A percentile compares a stretch with the other conserved stretches of the same genome.
Conservation (phyloP, 2,797 vertebrate genomes). For the Cyprinella venusta region DNA sequence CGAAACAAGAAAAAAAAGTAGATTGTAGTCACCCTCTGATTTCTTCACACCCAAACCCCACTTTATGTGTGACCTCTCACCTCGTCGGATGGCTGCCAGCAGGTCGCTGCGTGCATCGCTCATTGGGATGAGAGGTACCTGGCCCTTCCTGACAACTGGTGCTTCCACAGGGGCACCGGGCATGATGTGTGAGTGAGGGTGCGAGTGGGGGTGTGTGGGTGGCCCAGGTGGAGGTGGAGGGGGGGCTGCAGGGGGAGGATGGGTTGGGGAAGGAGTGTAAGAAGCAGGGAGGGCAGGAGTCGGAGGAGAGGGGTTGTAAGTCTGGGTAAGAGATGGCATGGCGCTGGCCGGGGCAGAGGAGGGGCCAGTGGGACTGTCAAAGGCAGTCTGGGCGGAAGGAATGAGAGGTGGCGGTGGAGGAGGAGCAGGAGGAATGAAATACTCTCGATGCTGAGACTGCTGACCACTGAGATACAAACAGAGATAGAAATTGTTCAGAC, state of each 20-base stretch:
- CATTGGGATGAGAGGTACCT: slow-evolving; percentile 86
- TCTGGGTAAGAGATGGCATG: slow-evolving; percentile 71
- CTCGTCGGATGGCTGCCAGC: slow-evolving; percentile 89
- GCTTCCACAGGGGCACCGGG: slow-evolving; percentile 65
- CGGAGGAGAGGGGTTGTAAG: slow-evolving; percentile 73
- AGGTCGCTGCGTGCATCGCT: slow-evolving; percentile 91
- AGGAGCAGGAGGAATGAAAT: slow-evolving; percentile 85
- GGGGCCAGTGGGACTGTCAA: slow-evolving; percentile 79
- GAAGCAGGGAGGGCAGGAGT: slow-evolving; percentile 71
- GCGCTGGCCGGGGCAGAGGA: slow-evolving; percentile 69
- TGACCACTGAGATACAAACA: slow-evolving; percentile 72
- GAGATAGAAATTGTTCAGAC: not conserved
- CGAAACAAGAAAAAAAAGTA: not conserved
- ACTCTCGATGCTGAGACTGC: slow-evolving; percentile 84
- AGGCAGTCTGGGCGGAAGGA: slow-evolving; percentile 87
- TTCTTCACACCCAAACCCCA: not conserved
- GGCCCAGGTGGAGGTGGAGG: slow-evolving; percentile 83
- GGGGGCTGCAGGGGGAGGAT: slow-evolving; percentile 80
- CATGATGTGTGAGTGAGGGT: slow-evolving; percentile 70
- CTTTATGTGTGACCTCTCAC: slow-evolving; percentile 64
- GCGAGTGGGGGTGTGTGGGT: slow-evolving; percentile 63
- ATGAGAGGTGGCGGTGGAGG: slow-evolving; percentile 85
- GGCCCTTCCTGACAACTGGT: slow-evolving; percentile 76
- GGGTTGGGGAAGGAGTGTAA: slow-evolving; percentile 75
- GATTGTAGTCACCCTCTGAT: not conserved